Conservation (phyloP, 2,797 vertebrate genomes). For the Aplochiton taeniatus region DNA sequence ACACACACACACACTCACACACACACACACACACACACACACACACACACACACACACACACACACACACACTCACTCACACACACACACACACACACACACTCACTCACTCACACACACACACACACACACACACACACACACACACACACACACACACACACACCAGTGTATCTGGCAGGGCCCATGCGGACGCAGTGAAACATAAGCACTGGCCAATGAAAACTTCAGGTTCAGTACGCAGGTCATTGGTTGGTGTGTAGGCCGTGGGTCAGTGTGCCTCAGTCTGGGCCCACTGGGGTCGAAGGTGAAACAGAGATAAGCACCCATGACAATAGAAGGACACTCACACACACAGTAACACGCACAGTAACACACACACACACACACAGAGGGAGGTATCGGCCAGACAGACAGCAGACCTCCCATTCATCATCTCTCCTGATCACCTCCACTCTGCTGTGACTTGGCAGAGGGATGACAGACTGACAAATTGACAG, state of each 20-base stretch:
- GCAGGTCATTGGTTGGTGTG: slow-evolving; percentile 59
- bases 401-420: no score
- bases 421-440: background rate
- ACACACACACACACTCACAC: slow-evolving; percentile 6
- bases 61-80: slow-evolving; percentile 14
- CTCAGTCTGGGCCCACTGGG: no score
- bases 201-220: slow-evolving; percentile 64
- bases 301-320: no score
- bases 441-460: background rate
- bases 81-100: slow-evolving; percentile 3
- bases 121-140: slow-evolving; percentile 8
- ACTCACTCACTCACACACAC: background rate
- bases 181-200: slow-evolving; percentile 32
- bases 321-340: slow-evolving; percentile 9
- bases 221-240: slow-evolving; percentile 39
- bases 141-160: slow-evolving; percentile 17
- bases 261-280: slow-evolving; percentile 25
- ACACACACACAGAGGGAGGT: slow-evolving; percentile 8
- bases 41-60: background rate
- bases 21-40: slow-evolving; percentile 1
- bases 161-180: slow-evolving; percentile 29
- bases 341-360: no score
- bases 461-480: no score
- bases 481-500: no score
- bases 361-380: slow-evolving; percentile 20